Evolutionary conservation across 1,140 invertebrate genomes (phyloP).

Genomic region (Xylocopa sonorina): DNA sequence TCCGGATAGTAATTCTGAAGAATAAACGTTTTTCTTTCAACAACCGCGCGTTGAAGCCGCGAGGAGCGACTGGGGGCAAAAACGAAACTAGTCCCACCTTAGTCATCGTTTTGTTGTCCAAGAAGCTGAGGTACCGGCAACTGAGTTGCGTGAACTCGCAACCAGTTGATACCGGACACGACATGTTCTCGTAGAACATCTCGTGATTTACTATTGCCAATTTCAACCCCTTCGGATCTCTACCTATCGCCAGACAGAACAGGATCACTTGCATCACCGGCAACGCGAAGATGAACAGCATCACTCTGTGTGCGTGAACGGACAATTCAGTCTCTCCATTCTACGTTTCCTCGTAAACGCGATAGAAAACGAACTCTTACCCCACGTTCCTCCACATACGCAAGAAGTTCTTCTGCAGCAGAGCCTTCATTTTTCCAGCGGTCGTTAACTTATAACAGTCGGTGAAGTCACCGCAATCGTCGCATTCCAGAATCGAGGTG

Average conservation of each 20-base stretch:
- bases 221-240: slow-evolving; percentile 92
- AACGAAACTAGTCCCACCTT: slow-evolving; percentile 78
- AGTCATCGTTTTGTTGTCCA: slow-evolving; percentile 86
- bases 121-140: slow-evolving; percentile 88
- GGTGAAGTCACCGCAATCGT: slow-evolving; percentile 82
- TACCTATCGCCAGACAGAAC: slow-evolving; percentile 96
- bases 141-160: slow-evolving; percentile 88
- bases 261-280: slow-evolving; percentile 97
- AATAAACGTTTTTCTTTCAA: too few species aligned
- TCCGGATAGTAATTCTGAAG: slow-evolving; percentile 86
- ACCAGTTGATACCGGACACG: slow-evolving; percentile 80
- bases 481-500: slow-evolving; percentile 82
- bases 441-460: slow-evolving; percentile 85
- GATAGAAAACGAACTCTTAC: slow-evolving; percentile 81
- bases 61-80: not conserved
- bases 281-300: slow-evolving; percentile 95
- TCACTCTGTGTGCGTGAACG: slow-evolving; percentile 85
- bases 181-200: slow-evolving; percentile 84
- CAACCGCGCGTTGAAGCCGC: too few species aligned
- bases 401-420: slow-evolving; percentile 96
- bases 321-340: too few species aligned
- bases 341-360: too few species aligned
- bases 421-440: slow-evolving; percentile 88
- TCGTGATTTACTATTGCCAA: slow-evolving; percentile 94
- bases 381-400: slow-evolving; percentile 96